These are phyloP conservation scores for Drosophila novamexicana DNA, from an alignment of 1,140 invertebrate species.

Conservation along the genomic window DNA sequence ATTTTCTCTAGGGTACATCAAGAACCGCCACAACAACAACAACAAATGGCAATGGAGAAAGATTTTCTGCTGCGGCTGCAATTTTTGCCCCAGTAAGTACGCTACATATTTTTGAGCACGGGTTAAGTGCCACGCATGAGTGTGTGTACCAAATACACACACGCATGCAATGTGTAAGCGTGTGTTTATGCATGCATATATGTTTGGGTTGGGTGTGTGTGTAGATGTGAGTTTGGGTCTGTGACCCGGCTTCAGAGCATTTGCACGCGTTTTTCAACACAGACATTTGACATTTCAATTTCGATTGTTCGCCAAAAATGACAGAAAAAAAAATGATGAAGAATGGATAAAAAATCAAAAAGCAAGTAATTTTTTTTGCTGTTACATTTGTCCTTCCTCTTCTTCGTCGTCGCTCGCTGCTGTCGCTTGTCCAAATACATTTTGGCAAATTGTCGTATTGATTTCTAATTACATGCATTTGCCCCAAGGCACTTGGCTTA, in stretches of 20 bases:
- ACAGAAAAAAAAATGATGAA: conserved; percentile 30
- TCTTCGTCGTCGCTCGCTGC: background rate
- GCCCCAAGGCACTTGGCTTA: conserved; percentile 61
- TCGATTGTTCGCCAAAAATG: conserved; percentile 48
- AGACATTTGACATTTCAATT: conserved; percentile 71
- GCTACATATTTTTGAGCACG: conserved; percentile 66
- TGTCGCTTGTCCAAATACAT: conserved; percentile 26
- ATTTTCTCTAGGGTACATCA: conserved; percentile 16
- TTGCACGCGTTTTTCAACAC: conserved; percentile 44
- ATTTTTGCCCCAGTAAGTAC: conserved; percentile 75
- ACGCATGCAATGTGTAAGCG: background rate
- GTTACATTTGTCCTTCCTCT: conserved; percentile 23
- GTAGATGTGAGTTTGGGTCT: conserved; percentile 22
- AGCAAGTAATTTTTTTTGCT: conserved; percentile 10
- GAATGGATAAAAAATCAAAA: conserved; percentile 30
- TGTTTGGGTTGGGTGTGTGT: background rate
- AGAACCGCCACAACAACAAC: conserved; percentile 26
- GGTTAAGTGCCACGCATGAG: conserved; percentile 61
- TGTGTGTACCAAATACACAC: conserved; percentile 11
- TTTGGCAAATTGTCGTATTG: conserved; percentile 66
- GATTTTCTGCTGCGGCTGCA: conserved; percentile 66
- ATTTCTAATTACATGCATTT: conserved; percentile 70
- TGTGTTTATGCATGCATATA: background rate
- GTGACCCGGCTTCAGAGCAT: conserved; percentile 50
- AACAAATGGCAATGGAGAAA: conserved; percentile 43